Percentiles rank a stretch among this genome's conserved stretches.
These are phyloP conservation scores for Gambusia holbrooki DNA, from an alignment of 2,113 vertebrate species.

Conservation along the genomic window DNA sequence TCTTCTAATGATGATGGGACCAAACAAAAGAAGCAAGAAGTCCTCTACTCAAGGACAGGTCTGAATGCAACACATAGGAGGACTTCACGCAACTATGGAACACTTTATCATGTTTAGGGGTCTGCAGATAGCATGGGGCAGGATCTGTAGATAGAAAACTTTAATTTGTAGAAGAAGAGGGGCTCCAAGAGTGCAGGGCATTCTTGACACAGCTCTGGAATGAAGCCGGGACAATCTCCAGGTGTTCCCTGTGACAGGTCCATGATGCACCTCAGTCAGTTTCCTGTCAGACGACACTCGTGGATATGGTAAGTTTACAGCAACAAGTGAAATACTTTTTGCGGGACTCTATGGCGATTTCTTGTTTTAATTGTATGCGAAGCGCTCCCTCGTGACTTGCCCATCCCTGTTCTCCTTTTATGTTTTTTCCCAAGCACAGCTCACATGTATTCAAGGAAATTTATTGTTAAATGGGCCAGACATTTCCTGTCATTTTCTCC, in stretches of 20 bases:
- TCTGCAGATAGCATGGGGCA: conserved; percentile 34
- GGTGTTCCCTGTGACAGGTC: conserved; percentile 81
- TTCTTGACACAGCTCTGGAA: conserved; percentile 42
- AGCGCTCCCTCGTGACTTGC: conserved; percentile 27
- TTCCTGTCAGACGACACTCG: conserved; percentile 96
- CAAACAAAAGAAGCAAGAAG: conserved; percentile 38
- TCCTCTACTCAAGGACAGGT: conserved; percentile 33
- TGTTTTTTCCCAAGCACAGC: conserved; percentile 27
- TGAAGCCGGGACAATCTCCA: conserved; percentile 82
- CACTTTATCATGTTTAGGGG: conserved; percentile 26
- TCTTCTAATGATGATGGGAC: conserved; percentile 45
- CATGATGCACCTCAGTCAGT: conserved; percentile 96
- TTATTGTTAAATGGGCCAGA: conserved; percentile 73
- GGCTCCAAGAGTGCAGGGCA: conserved; percentile 39
- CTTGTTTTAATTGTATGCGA: conserved; percentile 48
- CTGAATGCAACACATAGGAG: conserved; percentile 41
- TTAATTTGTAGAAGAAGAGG: conserved; percentile 11
- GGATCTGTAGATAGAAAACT: conserved; percentile 44
- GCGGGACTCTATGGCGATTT: background rate
- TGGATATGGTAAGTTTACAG: conserved; percentile 95
- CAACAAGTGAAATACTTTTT: conserved; percentile 1
- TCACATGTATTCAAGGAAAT: conserved; percentile 64
- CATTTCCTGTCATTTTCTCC: conserved; percentile 76
- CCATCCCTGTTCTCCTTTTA: conserved; percentile 24
- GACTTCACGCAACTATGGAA: conserved; percentile 53